Percentiles rank a stretch among this genome's conserved stretches.
These are phyloP conservation scores for Epiperipatus broadwayi DNA, from an alignment of 2,888 invertebrate species.

Conservation along the genomic window DNA sequence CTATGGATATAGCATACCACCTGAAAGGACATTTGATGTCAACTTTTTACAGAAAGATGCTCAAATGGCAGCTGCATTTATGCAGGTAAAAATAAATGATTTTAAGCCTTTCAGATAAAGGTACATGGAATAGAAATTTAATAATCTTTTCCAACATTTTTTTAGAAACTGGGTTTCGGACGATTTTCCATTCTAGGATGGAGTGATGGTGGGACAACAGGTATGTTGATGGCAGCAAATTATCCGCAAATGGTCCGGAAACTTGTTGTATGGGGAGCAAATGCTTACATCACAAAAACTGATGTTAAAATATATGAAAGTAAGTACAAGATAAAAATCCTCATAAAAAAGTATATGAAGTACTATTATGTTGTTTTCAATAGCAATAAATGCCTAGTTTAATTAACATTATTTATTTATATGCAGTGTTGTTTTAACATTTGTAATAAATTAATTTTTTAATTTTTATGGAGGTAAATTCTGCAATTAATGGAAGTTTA, in stretches of 20 bases:
- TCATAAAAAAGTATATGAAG: not conserved
- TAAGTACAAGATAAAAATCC: no score
- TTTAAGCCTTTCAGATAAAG: slow-evolving; percentile 1
- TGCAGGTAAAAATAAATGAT: slow-evolving; percentile 37
- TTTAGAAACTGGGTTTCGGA: slow-evolving; percentile 39
- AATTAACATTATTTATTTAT: no score
- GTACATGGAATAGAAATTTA: slow-evolving; percentile 14
- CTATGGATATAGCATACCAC: slow-evolving; percentile 63
- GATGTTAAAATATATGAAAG: slow-evolving; percentile 45
- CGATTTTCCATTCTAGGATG: slow-evolving; percentile 63
- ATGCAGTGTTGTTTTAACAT: no score
- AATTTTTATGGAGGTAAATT: no score
- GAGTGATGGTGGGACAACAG: slow-evolving; percentile 70
- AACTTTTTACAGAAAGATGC: slow-evolving; percentile 59
- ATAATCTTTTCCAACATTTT: not conserved
- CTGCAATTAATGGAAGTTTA: no score
- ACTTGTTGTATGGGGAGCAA: slow-evolving; percentile 55
- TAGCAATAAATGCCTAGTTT: no score
- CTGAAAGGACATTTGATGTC: slow-evolving; percentile 44
- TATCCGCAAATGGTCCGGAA: slow-evolving; percentile 46
- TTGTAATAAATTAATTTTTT: no score
- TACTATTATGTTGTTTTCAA: no score
- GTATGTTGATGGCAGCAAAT: slow-evolving; percentile 52
- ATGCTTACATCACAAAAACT: slow-evolving; percentile 47
- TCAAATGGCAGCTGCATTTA: slow-evolving; percentile 43